Conservation (phyloP, 2,113 vertebrate genomes). For the Phyllostomus discolor region DNA sequence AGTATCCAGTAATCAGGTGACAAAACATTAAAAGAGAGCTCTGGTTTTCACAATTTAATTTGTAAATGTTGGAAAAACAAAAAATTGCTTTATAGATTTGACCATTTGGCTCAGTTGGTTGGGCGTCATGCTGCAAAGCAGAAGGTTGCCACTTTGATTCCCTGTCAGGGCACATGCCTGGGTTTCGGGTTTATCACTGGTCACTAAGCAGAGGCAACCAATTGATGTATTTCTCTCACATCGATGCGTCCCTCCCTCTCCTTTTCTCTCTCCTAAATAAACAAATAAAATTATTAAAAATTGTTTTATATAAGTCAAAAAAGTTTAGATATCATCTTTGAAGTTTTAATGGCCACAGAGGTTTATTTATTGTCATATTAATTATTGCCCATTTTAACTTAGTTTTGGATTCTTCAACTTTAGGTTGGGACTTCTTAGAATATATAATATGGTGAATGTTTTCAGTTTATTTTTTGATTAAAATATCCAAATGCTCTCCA, state of each 20-base stretch:
- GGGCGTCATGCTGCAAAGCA: too few relatives aligned
- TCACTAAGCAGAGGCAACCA: too few relatives aligned
- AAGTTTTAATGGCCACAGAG: neutral
- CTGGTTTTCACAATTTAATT: neutral
- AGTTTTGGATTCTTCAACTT: neutral
- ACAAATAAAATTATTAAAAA: neutral
- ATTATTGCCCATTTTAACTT: neutral
- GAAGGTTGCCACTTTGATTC: too few relatives aligned
- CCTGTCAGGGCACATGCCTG: too few relatives aligned
- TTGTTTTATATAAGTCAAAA: neutral
- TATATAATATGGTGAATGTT: neutral
- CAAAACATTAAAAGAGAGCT: neutral
- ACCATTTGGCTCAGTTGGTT: too few relatives aligned
- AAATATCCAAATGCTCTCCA: neutral
- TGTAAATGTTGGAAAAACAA: neutral
- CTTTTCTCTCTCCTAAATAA: too few relatives aligned
- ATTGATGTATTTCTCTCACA: too few relatives aligned
- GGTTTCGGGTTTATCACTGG: too few relatives aligned
- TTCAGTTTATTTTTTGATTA: neutral
- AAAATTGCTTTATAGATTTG: neutral
- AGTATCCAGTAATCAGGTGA: neutral
- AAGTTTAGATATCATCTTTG: neutral
- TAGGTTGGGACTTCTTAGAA: neutral
- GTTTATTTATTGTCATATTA: neutral
- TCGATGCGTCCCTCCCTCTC: too few relatives aligned